phyloP scores from a whole-genome alignment of 2,113 vertebrate species.

The Pelecanoides urinatrix region DNA sequence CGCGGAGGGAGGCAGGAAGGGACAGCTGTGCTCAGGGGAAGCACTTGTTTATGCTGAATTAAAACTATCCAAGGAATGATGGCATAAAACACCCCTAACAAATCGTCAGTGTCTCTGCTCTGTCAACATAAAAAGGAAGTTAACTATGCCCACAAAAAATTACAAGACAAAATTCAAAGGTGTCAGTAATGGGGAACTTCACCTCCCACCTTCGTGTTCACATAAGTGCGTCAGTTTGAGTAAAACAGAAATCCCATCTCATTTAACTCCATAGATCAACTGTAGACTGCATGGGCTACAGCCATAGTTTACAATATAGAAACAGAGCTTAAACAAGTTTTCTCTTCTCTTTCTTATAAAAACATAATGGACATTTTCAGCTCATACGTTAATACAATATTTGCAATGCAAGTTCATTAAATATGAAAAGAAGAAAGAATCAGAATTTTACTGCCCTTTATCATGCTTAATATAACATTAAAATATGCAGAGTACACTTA shows the following conservation, averaged over 20 bases:
- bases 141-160: neutral
- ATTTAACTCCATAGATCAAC: neutral
- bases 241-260: neutral
- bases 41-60: neutral
- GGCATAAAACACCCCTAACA: neutral
- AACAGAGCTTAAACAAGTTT: neutral
- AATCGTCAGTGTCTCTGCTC: neutral
- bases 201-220: neutral
- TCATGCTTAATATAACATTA: neutral
- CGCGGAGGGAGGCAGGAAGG: neutral
- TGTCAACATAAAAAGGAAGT: neutral
- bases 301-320: neutral
- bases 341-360: neutral
- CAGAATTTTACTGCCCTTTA: neutral
- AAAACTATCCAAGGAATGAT: conserved; percentile 14
- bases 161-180: neutral
- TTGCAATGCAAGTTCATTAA: neutral
- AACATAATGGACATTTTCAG: neutral
- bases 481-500: neutral
- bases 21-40: conserved; percentile 30
- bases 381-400: neutral
- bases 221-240: neutral
- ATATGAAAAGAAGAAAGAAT: neutral
- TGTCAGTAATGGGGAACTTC: neutral
- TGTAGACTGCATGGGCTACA: neutral